Evolutionary conservation across 2,113 vertebrate species (phyloP).

Genomic region (Seriola quinqueradiata): DNA sequence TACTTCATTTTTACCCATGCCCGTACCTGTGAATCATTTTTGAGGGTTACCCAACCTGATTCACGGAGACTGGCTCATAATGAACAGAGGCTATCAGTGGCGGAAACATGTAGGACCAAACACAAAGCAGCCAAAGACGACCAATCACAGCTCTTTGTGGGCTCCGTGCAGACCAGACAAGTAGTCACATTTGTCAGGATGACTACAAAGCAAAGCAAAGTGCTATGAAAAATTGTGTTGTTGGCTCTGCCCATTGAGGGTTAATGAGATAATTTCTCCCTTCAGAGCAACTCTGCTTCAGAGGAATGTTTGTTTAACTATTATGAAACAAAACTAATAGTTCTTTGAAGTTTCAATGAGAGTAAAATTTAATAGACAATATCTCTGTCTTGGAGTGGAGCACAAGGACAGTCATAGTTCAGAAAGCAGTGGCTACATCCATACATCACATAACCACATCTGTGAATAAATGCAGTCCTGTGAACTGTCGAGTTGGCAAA

Average conservation of each 20-base stretch:
- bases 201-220: too few species aligned
- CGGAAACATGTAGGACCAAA: too few species aligned
- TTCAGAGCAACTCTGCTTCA: background rate
- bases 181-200: too few species aligned
- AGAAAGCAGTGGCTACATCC: background rate
- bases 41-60: too few species aligned
- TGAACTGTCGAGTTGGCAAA: background rate
- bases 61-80: too few species aligned
- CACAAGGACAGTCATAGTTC: background rate
- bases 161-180: too few species aligned
- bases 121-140: too few species aligned
- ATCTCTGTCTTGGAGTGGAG: background rate
- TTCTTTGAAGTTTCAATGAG: background rate
- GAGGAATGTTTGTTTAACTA: background rate
- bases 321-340: background rate
- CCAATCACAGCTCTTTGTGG: too few species aligned
- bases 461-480: background rate
- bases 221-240: background rate
- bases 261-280: background rate
- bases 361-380: background rate
- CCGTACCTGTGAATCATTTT: too few species aligned
- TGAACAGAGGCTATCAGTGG: too few species aligned
- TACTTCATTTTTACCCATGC: too few species aligned
- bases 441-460: background rate
- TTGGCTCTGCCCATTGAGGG: background rate